These are phyloP conservation scores for Lutjanus campechanus DNA, from an alignment of 2,797 vertebrate species.

Conservation along the genomic window DNA sequence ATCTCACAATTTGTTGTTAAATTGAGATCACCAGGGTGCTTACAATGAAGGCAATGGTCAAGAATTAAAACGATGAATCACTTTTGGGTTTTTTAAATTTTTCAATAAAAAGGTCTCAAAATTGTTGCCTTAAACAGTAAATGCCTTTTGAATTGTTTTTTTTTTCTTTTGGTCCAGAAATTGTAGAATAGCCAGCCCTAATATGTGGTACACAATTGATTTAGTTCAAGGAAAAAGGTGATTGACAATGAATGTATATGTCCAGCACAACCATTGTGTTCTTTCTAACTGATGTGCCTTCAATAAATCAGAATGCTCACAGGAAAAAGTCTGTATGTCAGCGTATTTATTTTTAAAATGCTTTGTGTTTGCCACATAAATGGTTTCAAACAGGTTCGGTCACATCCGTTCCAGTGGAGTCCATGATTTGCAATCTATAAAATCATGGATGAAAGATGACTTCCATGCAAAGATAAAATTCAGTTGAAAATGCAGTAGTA, in stretches of 20 bases:
- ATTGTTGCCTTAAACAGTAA: slow-evolving; percentile 38
- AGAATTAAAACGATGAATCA: not conserved
- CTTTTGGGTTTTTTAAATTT: no score
- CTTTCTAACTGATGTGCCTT: slow-evolving; percentile 85
- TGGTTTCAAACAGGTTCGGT: not conserved
- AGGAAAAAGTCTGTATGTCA: not conserved
- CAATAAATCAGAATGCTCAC: slow-evolving; percentile 78
- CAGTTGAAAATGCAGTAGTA: not conserved
- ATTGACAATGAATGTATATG: slow-evolving; percentile 75
- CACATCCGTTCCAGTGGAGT: not conserved
- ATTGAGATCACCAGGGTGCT: slow-evolving; percentile 15
- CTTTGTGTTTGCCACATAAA: not conserved
- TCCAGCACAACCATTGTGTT: slow-evolving; percentile 66
- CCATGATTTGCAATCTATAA: not conserved
- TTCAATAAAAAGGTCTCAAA: slow-evolving; percentile 17
- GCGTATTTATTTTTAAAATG: not conserved
- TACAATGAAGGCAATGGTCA: slow-evolving; percentile 29
- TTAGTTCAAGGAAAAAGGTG: slow-evolving; percentile 45
- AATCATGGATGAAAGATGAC: not conserved
- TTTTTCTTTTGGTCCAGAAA: slow-evolving; percentile 31
- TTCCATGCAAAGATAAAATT: not conserved
- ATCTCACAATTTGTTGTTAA: slow-evolving; percentile 21
- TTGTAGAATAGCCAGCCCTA: slow-evolving; percentile 24
- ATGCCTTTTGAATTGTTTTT: slow-evolving; percentile 23
- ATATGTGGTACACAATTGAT: slow-evolving; percentile 32